Evolutionary conservation across 2,888 invertebrate species (phyloP).

Genomic region (Teleiodes luculella): DNA sequence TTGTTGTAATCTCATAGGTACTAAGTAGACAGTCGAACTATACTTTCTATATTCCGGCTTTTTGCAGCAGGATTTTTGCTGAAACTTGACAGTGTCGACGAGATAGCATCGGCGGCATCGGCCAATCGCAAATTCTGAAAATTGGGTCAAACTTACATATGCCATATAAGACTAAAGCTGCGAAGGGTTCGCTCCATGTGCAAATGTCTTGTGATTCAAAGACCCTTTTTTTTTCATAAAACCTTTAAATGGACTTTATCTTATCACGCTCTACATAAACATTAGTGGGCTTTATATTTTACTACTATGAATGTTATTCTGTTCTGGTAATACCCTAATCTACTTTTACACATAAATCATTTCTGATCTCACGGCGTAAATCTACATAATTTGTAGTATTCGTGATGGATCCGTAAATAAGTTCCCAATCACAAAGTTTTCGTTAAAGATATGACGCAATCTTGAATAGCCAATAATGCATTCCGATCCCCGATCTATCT

Average conservation of each 20-base stretch:
- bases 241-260: background rate
- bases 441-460: constrained; percentile 45
- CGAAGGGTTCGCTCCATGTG: background rate
- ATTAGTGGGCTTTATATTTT: no score
- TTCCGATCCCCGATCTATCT: constrained; percentile 61
- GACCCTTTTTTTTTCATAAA: background rate
- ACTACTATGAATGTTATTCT: no score
- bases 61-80: no score
- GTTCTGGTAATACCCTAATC: no score
- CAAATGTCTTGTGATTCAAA: background rate
- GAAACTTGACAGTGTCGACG: background rate
- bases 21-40: no score
- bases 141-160: constrained; percentile 12
- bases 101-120: constrained; percentile 4
- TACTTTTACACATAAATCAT: background rate
- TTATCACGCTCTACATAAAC: background rate
- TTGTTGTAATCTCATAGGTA: no score
- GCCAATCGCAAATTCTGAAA: constrained; percentile 2
- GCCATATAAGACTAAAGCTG: background rate
- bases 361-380: background rate
- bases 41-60: no score
- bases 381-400: background rate
- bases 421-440: constrained; percentile 3
- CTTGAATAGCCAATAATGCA: constrained; percentile 66
- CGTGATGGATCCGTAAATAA: constrained; percentile 17